These are phyloP conservation scores for Rhamphomyia laevipes DNA, from an alignment of 2,888 invertebrate genomes.

Conservation along the genomic window DNA sequence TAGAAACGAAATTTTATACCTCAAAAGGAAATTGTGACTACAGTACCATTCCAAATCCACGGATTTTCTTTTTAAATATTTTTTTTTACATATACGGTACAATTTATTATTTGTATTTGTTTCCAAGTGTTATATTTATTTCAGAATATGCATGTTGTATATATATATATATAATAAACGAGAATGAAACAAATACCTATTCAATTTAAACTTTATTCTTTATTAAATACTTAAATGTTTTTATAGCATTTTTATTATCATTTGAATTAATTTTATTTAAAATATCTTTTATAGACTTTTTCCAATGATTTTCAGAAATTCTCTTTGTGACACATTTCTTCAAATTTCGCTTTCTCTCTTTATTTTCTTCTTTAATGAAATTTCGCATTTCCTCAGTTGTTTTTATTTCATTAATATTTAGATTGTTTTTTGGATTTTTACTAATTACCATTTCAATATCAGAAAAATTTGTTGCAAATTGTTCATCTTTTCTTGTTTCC, in stretches of 20 bases:
- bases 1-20: slow-evolving; percentile 22
- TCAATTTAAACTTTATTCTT: slow-evolving; percentile 19
- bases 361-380: slow-evolving; percentile 26
- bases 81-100: no score
- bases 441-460: no score
- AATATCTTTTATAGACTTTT: slow-evolving; percentile 25
- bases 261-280: slow-evolving; percentile 23
- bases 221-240: slow-evolving; percentile 29
- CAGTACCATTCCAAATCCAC: slow-evolving; percentile 10
- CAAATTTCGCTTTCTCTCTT: slow-evolving; percentile 19
- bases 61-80: background rate
- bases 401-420: background rate
- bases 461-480: no score
- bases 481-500: no score
- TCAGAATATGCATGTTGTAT: no score
- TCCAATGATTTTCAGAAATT: slow-evolving; percentile 29
- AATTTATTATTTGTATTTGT: no score
- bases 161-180: no score
- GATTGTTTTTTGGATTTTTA: no score
- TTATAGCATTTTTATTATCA: slow-evolving; percentile 25
- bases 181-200: background rate
- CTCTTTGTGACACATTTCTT: slow-evolving; percentile 20
- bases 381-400: slow-evolving; percentile 23
- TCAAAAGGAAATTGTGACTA: slow-evolving; percentile 20
- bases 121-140: no score